Evolutionary conservation across 2,888 invertebrate species (phyloP).

Genomic region (Sarcophaga carnaria): DNA sequence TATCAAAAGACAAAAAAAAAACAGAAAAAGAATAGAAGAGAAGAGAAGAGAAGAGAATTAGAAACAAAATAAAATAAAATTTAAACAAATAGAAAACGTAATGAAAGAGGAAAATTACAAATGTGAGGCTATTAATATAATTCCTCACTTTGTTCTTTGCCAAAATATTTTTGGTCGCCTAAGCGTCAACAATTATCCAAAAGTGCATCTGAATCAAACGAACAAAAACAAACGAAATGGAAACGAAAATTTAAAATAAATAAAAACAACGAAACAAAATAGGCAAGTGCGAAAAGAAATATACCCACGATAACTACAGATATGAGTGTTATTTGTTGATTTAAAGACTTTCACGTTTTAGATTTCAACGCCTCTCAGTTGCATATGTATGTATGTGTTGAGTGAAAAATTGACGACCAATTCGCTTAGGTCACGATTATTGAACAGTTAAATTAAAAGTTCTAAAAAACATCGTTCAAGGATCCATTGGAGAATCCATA

Average conservation of each 20-base stretch:
- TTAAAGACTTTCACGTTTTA: too few relatives aligned
- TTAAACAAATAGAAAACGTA: constrained; percentile 65
- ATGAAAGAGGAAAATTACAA: constrained; percentile 72
- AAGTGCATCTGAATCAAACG: constrained; percentile 72
- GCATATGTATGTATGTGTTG: too few relatives aligned
- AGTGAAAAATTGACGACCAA: too few relatives aligned
- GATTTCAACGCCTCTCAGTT: too few relatives aligned
- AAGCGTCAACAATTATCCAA: constrained; percentile 78
- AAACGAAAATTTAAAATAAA: constrained; percentile 10
- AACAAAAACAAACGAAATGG: not conserved
- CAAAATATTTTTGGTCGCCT: constrained; percentile 77
- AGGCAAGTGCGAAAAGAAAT: too few relatives aligned
- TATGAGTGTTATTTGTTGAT: too few relatives aligned
- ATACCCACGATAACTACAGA: too few relatives aligned
- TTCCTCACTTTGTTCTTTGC: constrained; percentile 75
- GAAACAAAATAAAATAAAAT: constrained; percentile 50
- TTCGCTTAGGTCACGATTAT: too few relatives aligned
- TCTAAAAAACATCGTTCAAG: too few relatives aligned
- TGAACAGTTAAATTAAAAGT: too few relatives aligned
- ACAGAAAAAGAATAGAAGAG: constrained; percentile 65
- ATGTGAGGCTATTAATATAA: constrained; percentile 79
- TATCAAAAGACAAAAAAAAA: constrained; percentile 8
- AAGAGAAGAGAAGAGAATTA: constrained; percentile 64
- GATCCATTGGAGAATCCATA: too few relatives aligned
- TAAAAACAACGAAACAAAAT: not conserved